phyloP scores from a whole-genome alignment of 2,113 vertebrate species.

The Entelurus aequoreus region DNA sequence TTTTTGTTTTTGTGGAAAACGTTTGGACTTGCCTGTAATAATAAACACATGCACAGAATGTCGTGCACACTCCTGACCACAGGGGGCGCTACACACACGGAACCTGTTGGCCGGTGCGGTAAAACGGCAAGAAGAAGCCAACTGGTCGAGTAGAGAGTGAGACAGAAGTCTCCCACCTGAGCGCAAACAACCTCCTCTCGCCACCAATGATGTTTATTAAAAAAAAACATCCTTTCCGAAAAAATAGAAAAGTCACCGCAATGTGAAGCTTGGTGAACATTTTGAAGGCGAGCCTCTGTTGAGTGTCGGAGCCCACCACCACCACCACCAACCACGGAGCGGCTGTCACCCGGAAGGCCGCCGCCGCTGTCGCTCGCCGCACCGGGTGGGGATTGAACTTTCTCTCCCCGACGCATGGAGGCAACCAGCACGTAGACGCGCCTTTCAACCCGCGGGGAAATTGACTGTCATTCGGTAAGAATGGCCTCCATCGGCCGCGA shows the following conservation, averaged over 20 bases:
- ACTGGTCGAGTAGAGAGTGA: background rate
- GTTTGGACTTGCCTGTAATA: background rate
- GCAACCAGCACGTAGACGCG: background rate
- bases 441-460: slow-evolving; percentile 6
- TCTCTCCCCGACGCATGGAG: slow-evolving; percentile 19
- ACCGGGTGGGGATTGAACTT: slow-evolving; percentile 60
- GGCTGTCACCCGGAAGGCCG: slow-evolving; percentile 58
- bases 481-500: slow-evolving; percentile 63
- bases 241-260: background rate
- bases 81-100: background rate
- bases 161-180: background rate
- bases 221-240: background rate
- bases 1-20: no score
- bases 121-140: background rate
- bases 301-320: slow-evolving; percentile 1
- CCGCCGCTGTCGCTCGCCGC: slow-evolving; percentile 9
- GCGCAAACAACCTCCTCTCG: background rate
- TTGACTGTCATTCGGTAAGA: slow-evolving; percentile 31
- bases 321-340: slow-evolving; percentile 8
- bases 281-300: background rate
- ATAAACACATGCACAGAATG: background rate
- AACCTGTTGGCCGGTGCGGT: no score
- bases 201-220: background rate
- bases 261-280: slow-evolving; percentile 3
- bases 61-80: background rate